phyloP scores from a whole-genome alignment of 2,113 vertebrate species.

The Himantopus leucocephalus region DNA sequence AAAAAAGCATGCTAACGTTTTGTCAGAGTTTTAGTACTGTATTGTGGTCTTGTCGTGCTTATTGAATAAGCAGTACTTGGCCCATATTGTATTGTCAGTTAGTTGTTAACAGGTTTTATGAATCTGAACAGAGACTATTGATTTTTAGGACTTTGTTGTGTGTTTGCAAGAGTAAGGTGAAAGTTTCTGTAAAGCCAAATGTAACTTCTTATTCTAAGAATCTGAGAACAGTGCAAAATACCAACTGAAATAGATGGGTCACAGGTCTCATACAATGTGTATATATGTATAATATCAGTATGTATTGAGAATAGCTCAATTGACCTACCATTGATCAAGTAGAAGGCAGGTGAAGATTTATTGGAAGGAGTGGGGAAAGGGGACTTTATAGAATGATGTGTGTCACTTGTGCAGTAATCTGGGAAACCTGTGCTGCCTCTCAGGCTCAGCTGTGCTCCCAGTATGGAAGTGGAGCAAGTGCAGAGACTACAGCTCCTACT shows the following conservation, averaged over 20 bases:
- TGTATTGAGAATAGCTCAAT: not conserved
- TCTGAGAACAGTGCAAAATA: not conserved
- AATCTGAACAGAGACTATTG: not conserved
- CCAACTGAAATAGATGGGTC: not conserved
- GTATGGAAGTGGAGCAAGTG: not conserved
- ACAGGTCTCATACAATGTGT: not conserved
- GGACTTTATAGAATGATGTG: not conserved
- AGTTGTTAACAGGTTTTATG: not conserved
- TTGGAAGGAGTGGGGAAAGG: not conserved
- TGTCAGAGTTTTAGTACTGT: not conserved
- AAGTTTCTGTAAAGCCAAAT: not conserved
- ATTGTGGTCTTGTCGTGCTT: rapidly evolving
- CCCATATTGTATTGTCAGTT: not conserved
- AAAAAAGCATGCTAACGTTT: not conserved
- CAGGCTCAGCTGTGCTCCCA: rapidly evolving
- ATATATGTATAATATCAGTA: not conserved
- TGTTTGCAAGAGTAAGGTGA: not conserved
- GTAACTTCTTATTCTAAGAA: not conserved
- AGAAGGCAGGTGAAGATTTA: not conserved
- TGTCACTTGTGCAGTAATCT: not conserved
- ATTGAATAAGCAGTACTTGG: not conserved
- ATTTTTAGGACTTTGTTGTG: not conserved
- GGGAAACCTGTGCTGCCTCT: not conserved
- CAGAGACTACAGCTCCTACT: rapidly evolving
- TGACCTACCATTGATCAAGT: not conserved